These are phyloP conservation scores for Cyanoliseus patagonus DNA, from an alignment of 2,113 vertebrate genomes.

Conservation along the genomic window DNA sequence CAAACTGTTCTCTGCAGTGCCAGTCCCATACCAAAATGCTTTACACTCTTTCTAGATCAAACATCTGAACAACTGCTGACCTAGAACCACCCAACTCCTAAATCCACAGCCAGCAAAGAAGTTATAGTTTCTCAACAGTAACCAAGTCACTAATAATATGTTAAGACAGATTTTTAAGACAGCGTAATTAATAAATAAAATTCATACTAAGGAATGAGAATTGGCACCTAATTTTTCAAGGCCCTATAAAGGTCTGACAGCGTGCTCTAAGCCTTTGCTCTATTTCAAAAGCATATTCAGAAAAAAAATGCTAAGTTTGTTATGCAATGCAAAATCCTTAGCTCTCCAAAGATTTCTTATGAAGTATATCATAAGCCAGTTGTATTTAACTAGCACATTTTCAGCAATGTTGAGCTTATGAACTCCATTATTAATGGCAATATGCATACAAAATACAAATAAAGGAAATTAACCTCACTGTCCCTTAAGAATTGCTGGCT, in stretches of 20 bases:
- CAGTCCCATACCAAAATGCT: neutral
- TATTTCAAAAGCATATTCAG: neutral
- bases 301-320: neutral
- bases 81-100: neutral
- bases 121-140: neutral
- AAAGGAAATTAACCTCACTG: neutral
- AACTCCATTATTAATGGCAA: neutral
- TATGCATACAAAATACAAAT: neutral
- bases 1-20: neutral
- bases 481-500: neutral
- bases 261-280: neutral
- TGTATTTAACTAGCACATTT: neutral
- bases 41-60: neutral
- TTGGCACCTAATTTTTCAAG: neutral
- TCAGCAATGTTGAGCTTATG: neutral
- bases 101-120: neutral
- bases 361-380: neutral
- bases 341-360: neutral
- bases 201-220: neutral
- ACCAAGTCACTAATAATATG: neutral
- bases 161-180: neutral
- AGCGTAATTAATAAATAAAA: neutral
- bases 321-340: neutral
- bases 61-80: neutral
- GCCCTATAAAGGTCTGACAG: neutral